phyloP scores from a whole-genome alignment of 2,113 vertebrate genomes.

The Oncorhynchus mykiss region DNA sequence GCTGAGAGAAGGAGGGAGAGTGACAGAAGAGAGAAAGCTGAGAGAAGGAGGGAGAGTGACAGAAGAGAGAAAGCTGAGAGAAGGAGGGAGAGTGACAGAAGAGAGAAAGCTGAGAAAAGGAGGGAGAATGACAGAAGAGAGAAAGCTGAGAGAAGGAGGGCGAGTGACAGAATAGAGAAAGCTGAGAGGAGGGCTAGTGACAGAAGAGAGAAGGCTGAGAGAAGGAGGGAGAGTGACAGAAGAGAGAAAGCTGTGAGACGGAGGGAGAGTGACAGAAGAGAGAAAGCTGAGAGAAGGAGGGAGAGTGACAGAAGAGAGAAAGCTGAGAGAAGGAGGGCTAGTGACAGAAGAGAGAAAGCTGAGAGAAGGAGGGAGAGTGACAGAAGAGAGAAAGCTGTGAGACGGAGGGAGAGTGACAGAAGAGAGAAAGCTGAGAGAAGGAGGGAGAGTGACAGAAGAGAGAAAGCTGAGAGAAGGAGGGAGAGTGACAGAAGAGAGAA shows the following conservation, averaged over 20 bases:
- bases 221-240: not conserved
- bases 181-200: not conserved
- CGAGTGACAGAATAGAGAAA: too few species aligned
- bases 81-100: too few species aligned
- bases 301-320: not conserved
- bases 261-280: not conserved
- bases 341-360: too few species aligned
- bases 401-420: constrained; percentile 34
- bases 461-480: constrained; percentile 14
- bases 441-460: constrained; percentile 28
- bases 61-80: constrained; percentile 17
- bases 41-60: constrained; percentile 34
- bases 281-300: too few species aligned
- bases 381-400: not conserved
- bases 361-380: too few species aligned
- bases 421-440: constrained; percentile 15
- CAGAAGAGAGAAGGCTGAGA: not conserved
- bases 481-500: constrained; percentile 28
- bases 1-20: constrained; percentile 12
- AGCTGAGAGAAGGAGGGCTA: too few species aligned
- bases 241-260: too few species aligned
- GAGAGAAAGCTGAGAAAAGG: too few species aligned
- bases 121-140: too few species aligned
- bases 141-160: too few species aligned
- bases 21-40: constrained; percentile 19